A percentile compares a stretch with the other conserved stretches of the same genome.
phyloP scores from a whole-genome alignment of 1,140 invertebrate genomes.

The Maniola jurtina region DNA sequence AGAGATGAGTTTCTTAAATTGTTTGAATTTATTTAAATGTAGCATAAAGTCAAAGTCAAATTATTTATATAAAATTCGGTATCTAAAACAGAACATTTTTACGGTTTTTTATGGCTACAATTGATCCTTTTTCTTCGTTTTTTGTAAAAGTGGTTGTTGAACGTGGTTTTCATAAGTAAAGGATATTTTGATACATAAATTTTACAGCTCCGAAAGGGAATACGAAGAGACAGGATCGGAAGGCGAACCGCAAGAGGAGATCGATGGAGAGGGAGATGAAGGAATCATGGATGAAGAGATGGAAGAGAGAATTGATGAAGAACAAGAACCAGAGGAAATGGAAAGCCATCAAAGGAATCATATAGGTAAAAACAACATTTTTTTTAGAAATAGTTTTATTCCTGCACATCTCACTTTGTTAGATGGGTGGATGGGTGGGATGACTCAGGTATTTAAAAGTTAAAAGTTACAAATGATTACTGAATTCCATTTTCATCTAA shows the following conservation, averaged over 20 bases:
- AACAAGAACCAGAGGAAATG: constrained; percentile 67
- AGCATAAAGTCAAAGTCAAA: no score
- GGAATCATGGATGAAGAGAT: constrained; percentile 76
- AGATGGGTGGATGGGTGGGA: no score
- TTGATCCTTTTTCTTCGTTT: no score
- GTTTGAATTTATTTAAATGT: no score
- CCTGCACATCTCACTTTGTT: no score
- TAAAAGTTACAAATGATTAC: no score
- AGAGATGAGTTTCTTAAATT: no score
- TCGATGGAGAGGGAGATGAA: constrained; percentile 81
- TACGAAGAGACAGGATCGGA: constrained; percentile 86
- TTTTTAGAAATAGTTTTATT: neutral
- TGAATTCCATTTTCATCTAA: no score
- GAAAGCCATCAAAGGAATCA: constrained; percentile 68
- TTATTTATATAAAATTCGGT: no score
- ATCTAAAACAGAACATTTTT: no score
- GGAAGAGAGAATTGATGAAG: constrained; percentile 79
- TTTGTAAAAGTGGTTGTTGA: neutral
- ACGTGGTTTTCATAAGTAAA: constrained; percentile 16
- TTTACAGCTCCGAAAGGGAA: constrained; percentile 80
- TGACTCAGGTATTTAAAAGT: no score
- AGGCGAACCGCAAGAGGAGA: constrained; percentile 82
- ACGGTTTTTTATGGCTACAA: no score
- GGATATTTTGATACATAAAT: constrained; percentile 8
- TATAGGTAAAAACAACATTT: constrained; percentile 51